These are phyloP conservation scores for Cephalotes varians DNA, from an alignment of 2,888 invertebrate genomes.

Conservation along the genomic window DNA sequence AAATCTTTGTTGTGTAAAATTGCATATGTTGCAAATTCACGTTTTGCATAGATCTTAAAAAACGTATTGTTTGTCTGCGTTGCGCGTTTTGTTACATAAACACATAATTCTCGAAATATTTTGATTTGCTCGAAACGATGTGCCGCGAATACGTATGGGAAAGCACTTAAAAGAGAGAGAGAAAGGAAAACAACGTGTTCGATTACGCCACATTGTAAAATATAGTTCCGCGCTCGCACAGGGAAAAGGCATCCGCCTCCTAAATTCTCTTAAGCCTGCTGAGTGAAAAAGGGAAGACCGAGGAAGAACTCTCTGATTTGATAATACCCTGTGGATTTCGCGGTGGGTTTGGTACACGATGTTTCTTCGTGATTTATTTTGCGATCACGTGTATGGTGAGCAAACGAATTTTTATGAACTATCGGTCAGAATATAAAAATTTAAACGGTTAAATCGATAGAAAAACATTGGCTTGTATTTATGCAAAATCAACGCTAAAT, in stretches of 20 bases:
- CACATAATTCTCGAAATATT: neutral
- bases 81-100: neutral
- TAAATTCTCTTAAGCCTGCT: slow-evolving; percentile 75
- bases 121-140: neutral
- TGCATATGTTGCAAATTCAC: neutral
- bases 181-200: slow-evolving; percentile 40
- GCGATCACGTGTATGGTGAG: slow-evolving; percentile 47
- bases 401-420: slow-evolving; percentile 65
- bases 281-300: slow-evolving; percentile 73
- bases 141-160: neutral
- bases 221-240: slow-evolving; percentile 60
- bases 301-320: slow-evolving; percentile 74
- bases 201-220: slow-evolving; percentile 56
- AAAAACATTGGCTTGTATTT: slow-evolving; percentile 16
- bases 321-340: slow-evolving; percentile 73
- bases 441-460: slow-evolving; percentile 9
- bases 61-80: neutral
- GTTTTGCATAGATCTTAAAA: neutral
- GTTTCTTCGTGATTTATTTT: slow-evolving; percentile 67
- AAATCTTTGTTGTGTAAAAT: neutral
- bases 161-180: slow-evolving; percentile 2
- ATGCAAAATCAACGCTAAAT: slow-evolving; percentile 47
- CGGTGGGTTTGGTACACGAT: slow-evolving; percentile 63
- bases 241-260: slow-evolving; percentile 59
- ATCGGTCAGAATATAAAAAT: slow-evolving; percentile 39